Evolutionary conservation across 37 sponge, comb jelly and placozoan genomes (phyloP), one percentile per base, ranked within the genome.

Genomic region (Aplysina aerophoba): DNA sequence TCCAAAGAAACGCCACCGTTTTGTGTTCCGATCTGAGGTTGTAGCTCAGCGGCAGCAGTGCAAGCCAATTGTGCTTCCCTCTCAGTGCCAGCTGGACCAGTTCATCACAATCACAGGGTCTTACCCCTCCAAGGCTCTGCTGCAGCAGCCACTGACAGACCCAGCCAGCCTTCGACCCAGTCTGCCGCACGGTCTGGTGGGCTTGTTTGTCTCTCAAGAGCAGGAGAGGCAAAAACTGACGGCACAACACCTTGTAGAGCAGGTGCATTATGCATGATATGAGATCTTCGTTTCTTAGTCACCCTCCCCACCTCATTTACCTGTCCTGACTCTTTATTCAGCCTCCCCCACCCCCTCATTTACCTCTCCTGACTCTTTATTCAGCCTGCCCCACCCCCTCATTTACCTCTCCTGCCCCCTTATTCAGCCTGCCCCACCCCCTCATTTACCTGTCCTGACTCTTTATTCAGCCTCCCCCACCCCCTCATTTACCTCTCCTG

Each of bases 11-110:
- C 63, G 71, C 19, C 41, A 68, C 28, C 66, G 87, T 0, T 57
- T 62, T 36, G 87, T 89, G 17, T 12, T 62, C 50, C 66, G 44
- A 81, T 92, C 93, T 30, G 71, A 79, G 19, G 83, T 92, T 55
- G 69, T 89, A 0, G 73, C 83, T 41, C 87, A 84, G 79, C 35
- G 89, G 38, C 63, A 80, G 33, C 44, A 84, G 59, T 40, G 12
- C n/a, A 56, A 79, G 4, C 54, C 25, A 55, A 81, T 34, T 21
- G 19, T 71, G 0, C 60, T 80, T 31, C 30, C 62, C 25, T 16
- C 39, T 8, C 85, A 84, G 21, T 62, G 73, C 56, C 66, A 91
- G 38, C 15, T 85, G 19, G 25, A 30, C 60, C 81, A 85, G 11
- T 91, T 91, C 81, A 80, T 90, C 60, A 62, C 83, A 57, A 66